Evolutionary conservation across 2,113 vertebrate genomes (phyloP).

Genomic region (Melanotaenia duboulayi): DNA sequence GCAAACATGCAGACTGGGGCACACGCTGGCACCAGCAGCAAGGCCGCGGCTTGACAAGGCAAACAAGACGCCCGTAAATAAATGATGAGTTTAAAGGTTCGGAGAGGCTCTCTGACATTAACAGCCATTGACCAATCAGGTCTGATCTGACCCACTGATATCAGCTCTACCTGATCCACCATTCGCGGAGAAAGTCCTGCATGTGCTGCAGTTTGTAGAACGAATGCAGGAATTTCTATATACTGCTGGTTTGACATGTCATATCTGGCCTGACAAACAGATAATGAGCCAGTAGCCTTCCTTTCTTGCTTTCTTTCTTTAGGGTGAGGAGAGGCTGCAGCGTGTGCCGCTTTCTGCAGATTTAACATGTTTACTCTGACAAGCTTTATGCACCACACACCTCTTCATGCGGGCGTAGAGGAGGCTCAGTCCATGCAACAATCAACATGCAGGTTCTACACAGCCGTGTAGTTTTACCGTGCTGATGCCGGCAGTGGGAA

Average conservation of each 20-base stretch:
- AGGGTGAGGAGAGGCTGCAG: no score
- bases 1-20: constrained; percentile 78
- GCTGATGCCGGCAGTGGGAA: constrained; percentile 17
- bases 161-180: constrained; percentile 39
- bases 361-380: no score
- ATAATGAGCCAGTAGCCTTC: no score
- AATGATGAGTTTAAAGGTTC: constrained; percentile 81
- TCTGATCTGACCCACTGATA: constrained; percentile 57
- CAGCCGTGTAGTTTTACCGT: constrained; percentile 33
- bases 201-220: no score
- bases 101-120: constrained; percentile 45
- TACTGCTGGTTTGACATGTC: no score
- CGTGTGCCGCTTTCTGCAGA: no score
- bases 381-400: no score
- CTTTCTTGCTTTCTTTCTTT: no score
- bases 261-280: no score
- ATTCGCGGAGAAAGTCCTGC: no score
- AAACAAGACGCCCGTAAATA: constrained; percentile 80
- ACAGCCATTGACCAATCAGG: constrained; percentile 58
- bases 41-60: constrained; percentile 83
- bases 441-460: constrained; percentile 20
- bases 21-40: constrained; percentile 77
- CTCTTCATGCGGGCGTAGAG: no score
- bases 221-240: no score
- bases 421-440: constrained; percentile 12